Conservation (phyloP, 2,797 vertebrate species). For the Coregonus sp. region DNA sequence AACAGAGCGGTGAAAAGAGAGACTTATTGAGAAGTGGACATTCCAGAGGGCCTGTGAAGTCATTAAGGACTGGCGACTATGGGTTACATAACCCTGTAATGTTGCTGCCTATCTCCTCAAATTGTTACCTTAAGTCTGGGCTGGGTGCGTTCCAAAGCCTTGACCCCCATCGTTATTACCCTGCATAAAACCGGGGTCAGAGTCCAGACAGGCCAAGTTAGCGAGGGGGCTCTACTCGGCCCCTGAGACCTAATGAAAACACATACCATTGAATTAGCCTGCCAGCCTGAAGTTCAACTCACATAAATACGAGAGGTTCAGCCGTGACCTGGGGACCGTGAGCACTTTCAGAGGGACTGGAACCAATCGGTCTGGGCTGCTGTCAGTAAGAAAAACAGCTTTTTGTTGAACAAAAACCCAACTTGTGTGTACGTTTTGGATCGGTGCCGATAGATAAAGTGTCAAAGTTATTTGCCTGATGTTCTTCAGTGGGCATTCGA, state of each 20-base stretch:
- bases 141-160: slow-evolving; percentile 36
- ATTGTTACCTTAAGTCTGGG: slow-evolving; percentile 31
- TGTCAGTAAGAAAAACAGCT: slow-evolving; percentile 31
- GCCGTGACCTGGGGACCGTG: slow-evolving; percentile 48
- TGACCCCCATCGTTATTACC: slow-evolving; percentile 54
- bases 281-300: slow-evolving; percentile 54
- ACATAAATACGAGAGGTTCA: slow-evolving; percentile 69
- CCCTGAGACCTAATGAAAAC: slow-evolving; percentile 64
- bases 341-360: slow-evolving; percentile 33
- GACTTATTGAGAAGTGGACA: slow-evolving; percentile 1
- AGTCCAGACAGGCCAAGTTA: slow-evolving; percentile 58
- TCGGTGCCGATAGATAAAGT: slow-evolving; percentile 6
- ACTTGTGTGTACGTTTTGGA: background rate
- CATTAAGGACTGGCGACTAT: background rate
- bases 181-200: slow-evolving; percentile 56
- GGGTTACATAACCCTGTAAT: background rate
- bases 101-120: background rate
- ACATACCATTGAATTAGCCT: slow-evolving; percentile 63
- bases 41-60: background rate
- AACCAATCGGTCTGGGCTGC: slow-evolving; percentile 48
- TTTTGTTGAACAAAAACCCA: slow-evolving; percentile 23
- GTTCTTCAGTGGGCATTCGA: slow-evolving; percentile 4
- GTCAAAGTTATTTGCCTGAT: slow-evolving; percentile 23
- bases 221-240: slow-evolving; percentile 47
- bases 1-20: slow-evolving; percentile 64